Base-by-base conservation (phyloP, 2,797 vertebrate species). In the Pteronotus mesoamericanus region DNA sequence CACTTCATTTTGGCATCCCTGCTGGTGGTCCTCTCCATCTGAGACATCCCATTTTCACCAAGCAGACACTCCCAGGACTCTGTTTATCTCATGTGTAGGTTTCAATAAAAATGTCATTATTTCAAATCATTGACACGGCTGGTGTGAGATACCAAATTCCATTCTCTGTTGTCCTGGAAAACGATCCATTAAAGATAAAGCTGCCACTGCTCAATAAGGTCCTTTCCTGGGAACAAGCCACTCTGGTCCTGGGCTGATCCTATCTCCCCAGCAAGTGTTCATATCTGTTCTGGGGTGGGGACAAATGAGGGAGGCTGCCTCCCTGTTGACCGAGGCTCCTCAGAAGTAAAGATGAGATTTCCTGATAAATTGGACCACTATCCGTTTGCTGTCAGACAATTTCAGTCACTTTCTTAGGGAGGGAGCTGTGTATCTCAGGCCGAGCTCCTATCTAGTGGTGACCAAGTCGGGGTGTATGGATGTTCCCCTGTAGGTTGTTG, bases 181-280 rank as follows among this genome's bases (percentile, higher is more conserved):
- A 89, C 2, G 96, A 97, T 98, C 94, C 94, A 95, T 94, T 97
- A 95, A n/a, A 97, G 98, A 98, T 97, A 98, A 97, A 98, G 22
- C 64, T 37, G 11, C 80, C 2, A 11, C 1, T 22, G 15, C 89
- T 95, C 39, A 51, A 57, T 97, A 82, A 94, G 91, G 91, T 68
- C 14, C 48, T 77, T 91, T 96, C 78, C 48, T 82, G 3, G 18
- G 93, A 93, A 85, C 15, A 48, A 64, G 80, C 90, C 64, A 79
- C 91, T 87, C 53, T 61, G 93, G 66, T 86, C 97, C 57, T 1
- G 1, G 14, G 1, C 92, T 0, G 93, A 93, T 96, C 69, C 94
- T 87, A 57, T 97, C 97, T 97, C 37, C 74, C 16, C n/a, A 86
- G 85, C 87, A 39, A 1, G 39, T 16, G 75, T 90, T 83, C 83